These are phyloP conservation scores for Ectemnius continuus DNA, from an alignment of 2,888 invertebrate species.

Conservation along the genomic window DNA sequence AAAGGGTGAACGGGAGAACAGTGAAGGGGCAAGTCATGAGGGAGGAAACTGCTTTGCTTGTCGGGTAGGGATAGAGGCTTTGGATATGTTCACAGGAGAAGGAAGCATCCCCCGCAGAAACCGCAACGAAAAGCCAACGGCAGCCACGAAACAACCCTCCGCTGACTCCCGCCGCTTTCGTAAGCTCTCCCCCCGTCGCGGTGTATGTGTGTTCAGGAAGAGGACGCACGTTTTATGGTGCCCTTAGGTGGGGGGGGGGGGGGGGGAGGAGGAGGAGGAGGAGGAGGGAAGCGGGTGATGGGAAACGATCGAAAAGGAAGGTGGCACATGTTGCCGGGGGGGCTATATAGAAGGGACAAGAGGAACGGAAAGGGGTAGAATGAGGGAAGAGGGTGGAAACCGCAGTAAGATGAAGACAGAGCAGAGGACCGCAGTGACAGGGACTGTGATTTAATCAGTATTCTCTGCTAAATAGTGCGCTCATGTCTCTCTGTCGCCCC, in stretches of 20 bases:
- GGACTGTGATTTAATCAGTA: constrained; percentile 62
- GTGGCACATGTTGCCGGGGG: constrained; percentile 15
- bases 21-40: constrained; percentile 27
- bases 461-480: constrained; percentile 7
- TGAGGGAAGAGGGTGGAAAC: constrained; percentile 28
- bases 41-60: constrained; percentile 27
- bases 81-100: constrained; percentile 69
- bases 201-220: constrained; percentile 27
- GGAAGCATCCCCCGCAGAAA: constrained; percentile 69
- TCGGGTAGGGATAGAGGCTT: constrained; percentile 38
- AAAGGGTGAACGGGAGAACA: constrained; percentile 11
- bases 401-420: constrained; percentile 40
- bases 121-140: constrained; percentile 68
- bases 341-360: constrained; percentile 15
- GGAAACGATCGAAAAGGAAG: neutral
- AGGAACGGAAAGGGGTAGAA: constrained; percentile 44
- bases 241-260: no score
- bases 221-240: constrained; percentile 55
- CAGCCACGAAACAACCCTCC: constrained; percentile 61
- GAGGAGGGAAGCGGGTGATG: neutral
- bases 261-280: constrained; percentile 18
- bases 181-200: neutral
- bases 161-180: constrained; percentile 42
- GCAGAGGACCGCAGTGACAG: constrained; percentile 34
- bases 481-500: no score